Conservation (phyloP, 2,888 invertebrate species). For the Zygothrica quintamaculata region DNA sequence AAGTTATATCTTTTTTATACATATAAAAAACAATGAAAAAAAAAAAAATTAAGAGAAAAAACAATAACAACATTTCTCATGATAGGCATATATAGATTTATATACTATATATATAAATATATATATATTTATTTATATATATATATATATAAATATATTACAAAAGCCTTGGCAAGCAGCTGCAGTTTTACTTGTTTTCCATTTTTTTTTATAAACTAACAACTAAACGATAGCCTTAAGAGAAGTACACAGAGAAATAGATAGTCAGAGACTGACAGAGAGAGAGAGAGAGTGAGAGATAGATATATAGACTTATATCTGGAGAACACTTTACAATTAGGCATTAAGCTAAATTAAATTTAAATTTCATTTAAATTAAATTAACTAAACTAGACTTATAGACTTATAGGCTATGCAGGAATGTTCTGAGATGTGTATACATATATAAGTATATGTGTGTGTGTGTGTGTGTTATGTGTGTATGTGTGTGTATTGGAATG, state of each 20-base stretch:
- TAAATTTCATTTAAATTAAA: conserved; percentile 78
- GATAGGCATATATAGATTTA: conserved; percentile 30
- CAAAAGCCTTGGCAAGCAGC: conserved; percentile 77
- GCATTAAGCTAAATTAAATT: conserved; percentile 77
- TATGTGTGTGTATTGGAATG: conserved; percentile 29
- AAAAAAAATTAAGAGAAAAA: conserved; percentile 69
- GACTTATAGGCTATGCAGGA: conserved; percentile 66
- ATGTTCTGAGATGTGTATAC: conserved; percentile 53
- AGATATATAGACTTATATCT: conserved; percentile 5
- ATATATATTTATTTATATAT: conserved; percentile 25
- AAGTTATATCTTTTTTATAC: conserved; percentile 64
- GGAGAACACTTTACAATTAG: conserved; percentile 68
- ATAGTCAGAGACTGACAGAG: conserved; percentile 18
- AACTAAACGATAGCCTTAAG: conserved; percentile 31
- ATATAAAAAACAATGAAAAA: conserved; percentile 75
- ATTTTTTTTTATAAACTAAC: conserved; percentile 26
- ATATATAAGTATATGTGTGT: conserved; percentile 23
- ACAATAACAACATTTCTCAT: conserved; percentile 74
- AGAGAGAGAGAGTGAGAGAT: conserved; percentile 8
- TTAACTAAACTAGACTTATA: conserved; percentile 75
- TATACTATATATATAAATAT: conserved; percentile 41
- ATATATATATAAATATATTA: conserved; percentile 65
- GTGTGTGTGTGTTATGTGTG: conserved; percentile 26
- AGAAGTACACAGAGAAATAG: conserved; percentile 10
- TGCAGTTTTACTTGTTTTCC: conserved; percentile 34